Evolutionary conservation across 2,888 invertebrate genomes (phyloP).

Genomic region (Lithophane leautieri): DNA sequence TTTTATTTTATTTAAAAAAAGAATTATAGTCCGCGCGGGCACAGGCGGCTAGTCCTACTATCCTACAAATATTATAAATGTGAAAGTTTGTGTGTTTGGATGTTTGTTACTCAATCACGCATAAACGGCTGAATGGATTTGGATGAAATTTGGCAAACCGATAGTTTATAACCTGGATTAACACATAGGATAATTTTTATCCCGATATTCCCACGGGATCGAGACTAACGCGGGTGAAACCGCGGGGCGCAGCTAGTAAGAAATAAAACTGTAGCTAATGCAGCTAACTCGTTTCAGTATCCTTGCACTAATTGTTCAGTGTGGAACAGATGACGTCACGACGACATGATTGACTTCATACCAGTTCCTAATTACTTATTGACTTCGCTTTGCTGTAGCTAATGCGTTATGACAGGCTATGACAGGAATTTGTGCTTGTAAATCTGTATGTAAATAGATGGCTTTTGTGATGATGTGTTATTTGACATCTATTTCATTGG

Average conservation of each 20-base stretch:
- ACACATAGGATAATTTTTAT: too few species aligned
- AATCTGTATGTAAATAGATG: background rate
- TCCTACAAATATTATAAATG: background rate
- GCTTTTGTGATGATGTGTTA: background rate
- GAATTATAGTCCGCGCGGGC: too few species aligned
- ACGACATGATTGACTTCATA: conserved; percentile 20
- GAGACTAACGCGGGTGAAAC: too few species aligned
- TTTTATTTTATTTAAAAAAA: too few species aligned
- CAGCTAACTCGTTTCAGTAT: conserved; percentile 1
- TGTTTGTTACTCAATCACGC: background rate
- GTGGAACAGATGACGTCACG: conserved; percentile 8
- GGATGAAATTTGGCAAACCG: background rate
- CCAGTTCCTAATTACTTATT: conserved; percentile 34
- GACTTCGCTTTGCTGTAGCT: conserved; percentile 6
- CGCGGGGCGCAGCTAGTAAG: too few species aligned
- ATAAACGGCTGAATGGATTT: background rate
- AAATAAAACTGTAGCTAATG: background rate
- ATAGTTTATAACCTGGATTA: background rate
- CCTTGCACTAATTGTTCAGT: conserved; percentile 20
- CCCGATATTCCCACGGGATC: too few species aligned
- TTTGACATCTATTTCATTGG: too few species aligned
- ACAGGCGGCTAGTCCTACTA: too few species aligned
- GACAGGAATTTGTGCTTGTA: background rate
- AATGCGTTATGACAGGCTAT: background rate
- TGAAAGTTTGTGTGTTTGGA: background rate